Evolutionary conservation across 2,797 vertebrate species (phyloP), one percentile per base, ranked within the genome.

Genomic region (Sebastes alutus): DNA sequence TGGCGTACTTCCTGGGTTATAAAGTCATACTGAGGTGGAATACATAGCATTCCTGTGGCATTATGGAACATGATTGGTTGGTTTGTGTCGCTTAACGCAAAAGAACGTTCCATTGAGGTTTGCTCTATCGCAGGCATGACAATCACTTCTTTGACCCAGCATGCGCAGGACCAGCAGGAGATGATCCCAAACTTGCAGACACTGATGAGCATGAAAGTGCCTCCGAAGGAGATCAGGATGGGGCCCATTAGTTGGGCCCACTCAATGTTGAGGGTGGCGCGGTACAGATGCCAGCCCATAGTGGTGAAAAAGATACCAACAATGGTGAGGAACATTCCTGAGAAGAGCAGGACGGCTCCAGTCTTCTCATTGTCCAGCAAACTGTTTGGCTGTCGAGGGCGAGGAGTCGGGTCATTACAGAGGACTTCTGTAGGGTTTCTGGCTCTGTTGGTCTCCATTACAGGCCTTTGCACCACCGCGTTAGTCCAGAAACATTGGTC

Each of bases 241-340:
- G 97, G 97, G 3, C 97, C 97, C 0, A 97, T 90, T 66, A 98
- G 87, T 74, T 96, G 96, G 27, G 93, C 96, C 96, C 96, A 97
- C 67, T 96, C 93, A 18, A 96, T 95, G 54, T 77, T 88, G 35
- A 82, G 78, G 82, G 77, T 72, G 8, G 75, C 74, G 0, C 91
- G 90, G 0, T 96, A 93, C 68, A 92, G 93, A 23, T 96, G 94
- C 96, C 96, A 97, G 60, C 96, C 96, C 93, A 96, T 95, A 33
- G 93, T 52, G 0, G 95, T 97, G 88, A 97, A 96, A 2, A 94
- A 94, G 83, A 96, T 93, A 16, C 97, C 97, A 46, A 96, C 83
- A 59, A 97, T 81, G 11, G 92, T 93, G 66, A 98, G 88, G 89
- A 96, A 95, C 68, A 96, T 77, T 69, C 97, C 97, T 2, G 94